Conservation (phyloP, 2,113 vertebrate species). For the Puma concolor region DNA sequence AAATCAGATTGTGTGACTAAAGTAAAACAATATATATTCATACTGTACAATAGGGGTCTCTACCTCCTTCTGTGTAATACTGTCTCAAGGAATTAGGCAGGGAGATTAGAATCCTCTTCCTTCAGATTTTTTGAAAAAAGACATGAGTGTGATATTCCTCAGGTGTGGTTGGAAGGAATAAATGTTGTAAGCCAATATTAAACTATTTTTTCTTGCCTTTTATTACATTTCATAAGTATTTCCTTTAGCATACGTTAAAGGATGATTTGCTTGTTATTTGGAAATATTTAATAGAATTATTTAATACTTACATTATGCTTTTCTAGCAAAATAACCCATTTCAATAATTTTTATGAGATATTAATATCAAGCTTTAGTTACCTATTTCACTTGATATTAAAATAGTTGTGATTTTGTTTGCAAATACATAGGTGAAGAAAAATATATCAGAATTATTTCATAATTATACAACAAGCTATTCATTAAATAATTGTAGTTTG, state of each 20-base stretch:
- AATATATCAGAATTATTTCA: neutral
- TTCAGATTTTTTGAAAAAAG: neutral
- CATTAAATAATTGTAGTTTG: neutral
- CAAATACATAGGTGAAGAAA: neutral
- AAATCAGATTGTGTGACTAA: neutral
- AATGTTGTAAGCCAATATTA: neutral
- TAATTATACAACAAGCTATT: neutral
- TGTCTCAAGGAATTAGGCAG: neutral
- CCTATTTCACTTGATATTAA: neutral
- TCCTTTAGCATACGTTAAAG: neutral
- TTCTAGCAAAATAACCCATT: neutral
- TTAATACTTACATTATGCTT: neutral
- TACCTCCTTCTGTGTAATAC: fast-evolving
- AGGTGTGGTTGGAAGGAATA: neutral
- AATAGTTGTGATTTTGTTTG: neutral
- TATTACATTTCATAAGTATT: neutral
- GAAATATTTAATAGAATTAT: neutral
- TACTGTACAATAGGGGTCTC: neutral
- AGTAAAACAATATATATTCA: neutral
- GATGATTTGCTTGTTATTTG: neutral
- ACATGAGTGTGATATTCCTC: neutral
- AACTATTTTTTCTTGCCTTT: neutral
- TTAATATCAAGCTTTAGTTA: neutral
- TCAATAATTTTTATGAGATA: neutral
- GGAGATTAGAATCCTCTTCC: neutral